Evolutionary conservation across 2,113 vertebrate genomes (phyloP).

Genomic region (Vombatus ursinus): DNA sequence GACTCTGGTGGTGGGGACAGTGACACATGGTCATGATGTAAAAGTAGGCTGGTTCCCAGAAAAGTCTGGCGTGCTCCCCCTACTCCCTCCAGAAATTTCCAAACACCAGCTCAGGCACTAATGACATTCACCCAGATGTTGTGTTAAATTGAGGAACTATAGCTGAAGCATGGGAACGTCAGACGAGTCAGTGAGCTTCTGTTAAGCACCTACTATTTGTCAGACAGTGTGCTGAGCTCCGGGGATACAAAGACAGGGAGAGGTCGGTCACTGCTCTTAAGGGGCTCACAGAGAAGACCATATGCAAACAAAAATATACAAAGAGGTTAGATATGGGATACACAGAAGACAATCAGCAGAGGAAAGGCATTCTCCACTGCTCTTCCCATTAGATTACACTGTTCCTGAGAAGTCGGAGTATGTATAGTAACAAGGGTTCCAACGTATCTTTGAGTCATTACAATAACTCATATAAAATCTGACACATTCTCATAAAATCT

Average conservation of each 20-base stretch:
- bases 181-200: neutral
- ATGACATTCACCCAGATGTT: neutral
- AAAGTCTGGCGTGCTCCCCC: neutral
- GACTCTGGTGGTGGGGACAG: neutral
- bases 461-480: neutral
- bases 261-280: neutral
- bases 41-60: neutral
- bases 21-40: no score
- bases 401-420: neutral
- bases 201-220: neutral
- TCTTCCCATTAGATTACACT: neutral
- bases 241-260: neutral
- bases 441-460: neutral
- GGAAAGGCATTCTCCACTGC: neutral
- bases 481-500: neutral
- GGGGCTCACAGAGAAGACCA: neutral
- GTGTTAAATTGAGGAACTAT: neutral
- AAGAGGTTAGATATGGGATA: neutral
- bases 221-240: neutral
- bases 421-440: neutral
- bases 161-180: neutral
- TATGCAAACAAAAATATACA: neutral
- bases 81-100: slow-evolving; percentile 19
- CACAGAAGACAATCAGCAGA: neutral
- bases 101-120: neutral